Evolutionary conservation across 1,140 invertebrate genomes (phyloP), one percentile per base, ranked within the genome.

Genomic region (Cyclargus thomasi): DNA sequence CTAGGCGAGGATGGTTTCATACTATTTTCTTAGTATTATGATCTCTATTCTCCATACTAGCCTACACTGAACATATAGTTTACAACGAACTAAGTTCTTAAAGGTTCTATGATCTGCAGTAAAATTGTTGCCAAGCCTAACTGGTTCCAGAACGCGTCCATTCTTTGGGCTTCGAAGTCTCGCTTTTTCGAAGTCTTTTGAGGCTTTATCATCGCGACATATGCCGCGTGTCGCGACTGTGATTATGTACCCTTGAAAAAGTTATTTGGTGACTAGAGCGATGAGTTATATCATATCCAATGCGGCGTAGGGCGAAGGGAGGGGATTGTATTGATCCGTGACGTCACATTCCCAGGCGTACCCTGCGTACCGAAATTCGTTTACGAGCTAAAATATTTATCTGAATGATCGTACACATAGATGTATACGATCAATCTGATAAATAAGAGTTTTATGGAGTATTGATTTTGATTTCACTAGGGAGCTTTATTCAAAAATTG

Each of bases 271-370:
- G 53, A 55, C n/a, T 20, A 20, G 53, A 17, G 53, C 39, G 55
- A 18, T n/a, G 20, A 2, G 63, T 47, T 59, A 63, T 29, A 59
- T 75, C 70, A 77, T 68, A 73, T 74, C 70, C 71, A 63, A 62
- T 36, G 64, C 8, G 18, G 68, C 69, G 53, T 36, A 18, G 17
- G 6, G 18, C 18, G 8, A 4, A n/a, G 64, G 20, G 64, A 67
- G 35, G 65, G 53, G 55, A 62, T 47, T 55, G 64, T 82, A 86
- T 84, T 74, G 84, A 85, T 81, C 73, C n/a, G 73, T 86, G 84
- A 86, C 84, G 84, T 86, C 84, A 86, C 76, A n/a, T 68, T 65
- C 69, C 68, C 47, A 22, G 55, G 55, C 55, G 55, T 20, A 20
- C 18, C 55, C 55, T 11, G 55, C 55, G 55, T 59, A 59, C 59